Conservation (phyloP, 2,888 invertebrate species). For the Polylopha cassiicola region DNA sequence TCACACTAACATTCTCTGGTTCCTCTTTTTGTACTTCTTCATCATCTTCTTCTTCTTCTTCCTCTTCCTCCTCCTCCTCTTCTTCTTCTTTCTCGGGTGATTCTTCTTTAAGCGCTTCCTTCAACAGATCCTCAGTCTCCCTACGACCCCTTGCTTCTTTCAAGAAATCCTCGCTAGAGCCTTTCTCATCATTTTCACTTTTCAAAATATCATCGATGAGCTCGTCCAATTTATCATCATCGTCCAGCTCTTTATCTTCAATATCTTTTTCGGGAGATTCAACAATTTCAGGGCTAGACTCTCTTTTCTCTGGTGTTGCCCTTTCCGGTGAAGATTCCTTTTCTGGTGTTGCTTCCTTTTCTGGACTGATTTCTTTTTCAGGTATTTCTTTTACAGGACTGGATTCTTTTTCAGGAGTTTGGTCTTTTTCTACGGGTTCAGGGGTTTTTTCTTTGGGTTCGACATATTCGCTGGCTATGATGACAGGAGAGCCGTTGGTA, state of each 20-base stretch:
- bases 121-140: slow-evolving; percentile 54
- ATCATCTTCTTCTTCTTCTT: slow-evolving; percentile 36
- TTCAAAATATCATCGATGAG: slow-evolving; percentile 34
- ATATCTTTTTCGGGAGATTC: slow-evolving; percentile 25
- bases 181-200: slow-evolving; percentile 22
- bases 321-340: slow-evolving; percentile 22
- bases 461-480: slow-evolving; percentile 59
- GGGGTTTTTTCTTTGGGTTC: slow-evolving; percentile 45
- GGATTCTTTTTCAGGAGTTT: slow-evolving; percentile 19
- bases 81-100: slow-evolving; percentile 33
- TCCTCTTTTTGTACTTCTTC: slow-evolving; percentile 39
- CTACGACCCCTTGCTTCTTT: slow-evolving; percentile 41
- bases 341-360: slow-evolving; percentile 24
- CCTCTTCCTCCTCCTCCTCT: slow-evolving; percentile 25
- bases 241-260: slow-evolving; percentile 20
- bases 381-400: slow-evolving; percentile 25
- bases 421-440: slow-evolving; percentile 22
- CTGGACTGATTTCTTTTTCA: slow-evolving; percentile 26
- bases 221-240: slow-evolving; percentile 35
- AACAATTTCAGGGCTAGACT: slow-evolving; percentile 19
- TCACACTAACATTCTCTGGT: slow-evolving; percentile 56
- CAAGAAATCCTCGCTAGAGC: slow-evolving; percentile 51
- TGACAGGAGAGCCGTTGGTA: slow-evolving; percentile 59
- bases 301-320: slow-evolving; percentile 24
- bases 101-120: slow-evolving; percentile 55